Evolutionary conservation across 2,888 invertebrate species (phyloP).

Genomic region (Epinotia brunnichana): DNA sequence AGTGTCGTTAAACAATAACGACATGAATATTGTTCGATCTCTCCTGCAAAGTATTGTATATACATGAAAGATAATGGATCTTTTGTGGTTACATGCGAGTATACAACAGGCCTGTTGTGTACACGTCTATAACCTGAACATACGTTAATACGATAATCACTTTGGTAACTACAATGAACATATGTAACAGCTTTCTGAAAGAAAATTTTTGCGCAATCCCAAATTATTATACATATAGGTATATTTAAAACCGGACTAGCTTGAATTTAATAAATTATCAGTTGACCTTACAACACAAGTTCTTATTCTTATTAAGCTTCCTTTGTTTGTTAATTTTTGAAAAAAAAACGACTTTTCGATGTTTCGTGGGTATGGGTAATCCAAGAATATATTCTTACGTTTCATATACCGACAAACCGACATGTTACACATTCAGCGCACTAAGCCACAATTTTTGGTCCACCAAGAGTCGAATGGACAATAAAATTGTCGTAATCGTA

Average conservation of each 20-base stretch:
- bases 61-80: slow-evolving; percentile 20
- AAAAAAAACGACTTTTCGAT: no score
- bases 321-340: no score
- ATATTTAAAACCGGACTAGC: no score
- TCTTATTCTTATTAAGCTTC: no score
- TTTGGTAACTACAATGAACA: slow-evolving; percentile 12
- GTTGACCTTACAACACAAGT: no score
- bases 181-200: background rate
- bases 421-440: background rate
- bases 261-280: no score
- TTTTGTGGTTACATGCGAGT: slow-evolving; percentile 10
- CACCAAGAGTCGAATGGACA: slow-evolving; percentile 59
- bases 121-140: slow-evolving; percentile 9
- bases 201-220: background rate
- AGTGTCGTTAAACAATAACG: slow-evolving; percentile 43
- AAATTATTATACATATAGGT: no score
- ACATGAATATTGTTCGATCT: slow-evolving; percentile 27
- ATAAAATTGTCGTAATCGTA: slow-evolving; percentile 69
- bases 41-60: slow-evolving; percentile 17
- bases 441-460: slow-evolving; percentile 53
- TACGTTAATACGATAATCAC: background rate
- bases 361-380: background rate
- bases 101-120: slow-evolving; percentile 15
- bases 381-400: background rate
- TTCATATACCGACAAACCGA: background rate